A percentile compares a stretch with the other conserved stretches of the same genome.
These are phyloP conservation scores for Drosophila hawaiiensis DNA, from an alignment of 2,888 invertebrate species.

Conservation along the genomic window DNA sequence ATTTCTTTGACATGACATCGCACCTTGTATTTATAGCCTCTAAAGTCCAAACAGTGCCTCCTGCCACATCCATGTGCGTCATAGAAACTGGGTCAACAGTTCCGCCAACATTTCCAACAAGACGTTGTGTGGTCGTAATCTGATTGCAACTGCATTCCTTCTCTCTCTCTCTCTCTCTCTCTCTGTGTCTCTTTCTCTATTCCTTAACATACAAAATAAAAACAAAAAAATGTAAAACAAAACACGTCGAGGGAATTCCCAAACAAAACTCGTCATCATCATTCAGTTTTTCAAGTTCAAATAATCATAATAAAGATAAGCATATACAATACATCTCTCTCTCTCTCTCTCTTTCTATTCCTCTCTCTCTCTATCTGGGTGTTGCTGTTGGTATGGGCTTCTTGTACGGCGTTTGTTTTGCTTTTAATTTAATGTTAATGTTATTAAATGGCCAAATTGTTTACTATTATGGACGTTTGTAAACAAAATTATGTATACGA, in stretches of 20 bases:
- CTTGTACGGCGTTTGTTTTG: conserved; percentile 75
- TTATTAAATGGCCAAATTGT: conserved; percentile 83
- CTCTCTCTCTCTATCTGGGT: conserved; percentile 10
- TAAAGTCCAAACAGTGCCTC: conserved; percentile 27
- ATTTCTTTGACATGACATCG: conserved; percentile 44
- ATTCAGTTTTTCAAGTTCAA: conserved; percentile 76
- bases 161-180: not conserved
- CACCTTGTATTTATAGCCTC: conserved; percentile 51
- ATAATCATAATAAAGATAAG: conserved; percentile 81
- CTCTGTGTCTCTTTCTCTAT: not conserved
- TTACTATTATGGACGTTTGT: conserved; percentile 81
- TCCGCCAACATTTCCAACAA: conserved; percentile 38
- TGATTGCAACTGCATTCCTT: not conserved
- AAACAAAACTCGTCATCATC: conserved; percentile 79
- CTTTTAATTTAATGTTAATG: conserved; percentile 82
- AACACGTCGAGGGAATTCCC: conserved; percentile 76
- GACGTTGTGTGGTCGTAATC: conserved; percentile 30
- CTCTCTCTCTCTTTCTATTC: not conserved
- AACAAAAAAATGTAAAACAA: conserved; percentile 31
- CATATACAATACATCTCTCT: conserved; percentile 49
- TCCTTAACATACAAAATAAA: conserved; percentile 24
- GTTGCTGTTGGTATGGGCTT: conserved; percentile 39
- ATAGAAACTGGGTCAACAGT: conserved; percentile 71
- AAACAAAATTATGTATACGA: conserved; percentile 81
- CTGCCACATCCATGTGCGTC: conserved; percentile 40